These are phyloP conservation scores for Procavia capensis DNA, from an alignment of 2,113 vertebrate species.

Conservation along the genomic window DNA sequence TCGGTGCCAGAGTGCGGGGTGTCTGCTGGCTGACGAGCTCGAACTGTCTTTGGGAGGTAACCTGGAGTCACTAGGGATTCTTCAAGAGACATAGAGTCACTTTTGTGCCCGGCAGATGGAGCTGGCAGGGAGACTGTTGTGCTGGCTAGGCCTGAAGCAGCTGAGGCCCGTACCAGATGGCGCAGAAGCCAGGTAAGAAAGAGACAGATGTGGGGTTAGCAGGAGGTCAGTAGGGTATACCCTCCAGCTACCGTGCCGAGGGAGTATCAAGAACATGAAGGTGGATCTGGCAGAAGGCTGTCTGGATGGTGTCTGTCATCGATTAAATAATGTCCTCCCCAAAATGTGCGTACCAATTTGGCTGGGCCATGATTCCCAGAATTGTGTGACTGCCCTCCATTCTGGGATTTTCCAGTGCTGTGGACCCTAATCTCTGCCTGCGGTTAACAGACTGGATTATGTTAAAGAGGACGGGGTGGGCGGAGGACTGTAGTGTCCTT, in stretches of 20 bases:
- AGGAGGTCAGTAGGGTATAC: accelerated
- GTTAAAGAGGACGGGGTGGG: no score
- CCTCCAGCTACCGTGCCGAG: accelerated
- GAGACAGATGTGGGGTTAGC: accelerated
- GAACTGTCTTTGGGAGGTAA: neutral
- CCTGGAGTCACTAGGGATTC: neutral
- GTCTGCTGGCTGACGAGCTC: neutral
- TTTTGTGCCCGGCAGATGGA: neutral
- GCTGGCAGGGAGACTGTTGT: neutral
- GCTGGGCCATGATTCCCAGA: no score
- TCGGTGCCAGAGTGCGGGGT: accelerated
- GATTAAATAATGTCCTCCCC: no score
- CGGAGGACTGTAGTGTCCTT: no score
- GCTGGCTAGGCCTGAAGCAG: neutral
- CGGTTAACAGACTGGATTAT: no score
- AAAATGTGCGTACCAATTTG: no score
- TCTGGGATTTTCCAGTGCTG: no score
- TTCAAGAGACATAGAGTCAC: neutral
- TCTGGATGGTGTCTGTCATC: neutral
- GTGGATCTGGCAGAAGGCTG: neutral
- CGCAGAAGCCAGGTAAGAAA: neutral
- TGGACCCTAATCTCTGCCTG: no score
- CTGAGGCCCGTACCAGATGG: neutral
- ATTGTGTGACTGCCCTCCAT: no score
- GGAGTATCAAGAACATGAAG: no score